Base-by-base conservation (phyloP, 2,888 invertebrate species). In the Thera obeliscata region DNA sequence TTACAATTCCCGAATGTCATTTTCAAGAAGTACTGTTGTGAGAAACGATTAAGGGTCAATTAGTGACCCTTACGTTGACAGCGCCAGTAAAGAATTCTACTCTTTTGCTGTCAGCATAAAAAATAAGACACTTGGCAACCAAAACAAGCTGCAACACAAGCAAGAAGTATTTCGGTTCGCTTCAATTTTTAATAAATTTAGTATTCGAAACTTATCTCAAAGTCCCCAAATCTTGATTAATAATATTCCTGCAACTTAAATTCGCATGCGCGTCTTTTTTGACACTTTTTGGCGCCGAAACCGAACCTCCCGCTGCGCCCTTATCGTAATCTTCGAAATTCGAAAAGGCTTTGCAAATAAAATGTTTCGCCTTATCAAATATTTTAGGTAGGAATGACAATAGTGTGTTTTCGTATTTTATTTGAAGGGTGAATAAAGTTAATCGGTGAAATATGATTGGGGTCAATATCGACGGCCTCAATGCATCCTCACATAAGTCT, bases 291-390 rank as follows among this genome's bases (percentile, higher is more conserved):
- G 84, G 85, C 84, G 86, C 82, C 85, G 78, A 72, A 71, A 67
- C 71, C 64, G 60, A 74, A 74, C 78, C 81, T 81, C 87, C 87
- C 76, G 78, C 80, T 76, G 79, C 76, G 69, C 65, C 74, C 67
- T 84, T 87, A 87, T 87, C 86, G 83, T 79, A 81, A 86, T 87
- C 83, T 85, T 61, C 63, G 73, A 81, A 78, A 81, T 85, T 81
- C 67, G 78, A 9, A 9, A 71, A 77, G 67, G 76, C 71, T 79
- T 78, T 75, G 75, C 71, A 79, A 79, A 77, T 83, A 82, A 79
- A 22, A 83, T 80, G 81, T 80, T 78, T 76, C 79, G 56, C 66
- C 71, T 77, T 81, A 80, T 81, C 79, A 71, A 74, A 73, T 71
- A 74, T 76, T 74, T 74, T 67, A 71, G 57, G 41, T 50, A 46